Base-by-base conservation (phyloP, 2,113 vertebrate species). In the Cettia cetti region DNA sequence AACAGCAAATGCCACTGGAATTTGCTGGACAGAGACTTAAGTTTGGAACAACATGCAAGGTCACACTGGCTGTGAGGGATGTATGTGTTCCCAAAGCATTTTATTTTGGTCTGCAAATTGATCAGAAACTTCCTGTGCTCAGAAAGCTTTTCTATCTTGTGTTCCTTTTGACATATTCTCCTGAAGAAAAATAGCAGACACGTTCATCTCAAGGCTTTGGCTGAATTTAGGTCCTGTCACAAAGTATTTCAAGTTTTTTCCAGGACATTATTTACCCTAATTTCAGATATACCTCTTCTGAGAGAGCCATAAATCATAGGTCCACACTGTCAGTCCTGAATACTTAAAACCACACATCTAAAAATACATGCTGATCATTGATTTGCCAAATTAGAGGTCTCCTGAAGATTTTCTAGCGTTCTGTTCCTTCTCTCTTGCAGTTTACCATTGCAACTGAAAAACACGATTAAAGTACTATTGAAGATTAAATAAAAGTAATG, bases 401-500 rank as follows among this genome's bases (percentile, higher is more conserved):
- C 11, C 22, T 42, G 45, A 63, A 85, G 39, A 82, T 65, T 50
- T 28, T 49, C 7, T 31, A 10, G 19, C 17, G 9, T 33, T 53
- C 10, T 65, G 4, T 64, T 79, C 18, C 26, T 82, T 92, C 84
- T 77, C 49, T 85, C 64, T 53, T 64, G 35, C 2, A 14, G 13
- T 63, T 30, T 68, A 5, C 37, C 5, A 50, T 88, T 92, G 76
- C 50, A 78, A 30, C 6, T 26, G 66, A 69, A 92, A 92, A 89
- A 21, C 9, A 85, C 28, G 87, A 71, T 71, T 66, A 56, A 79
- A 53, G 15, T 66, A 28, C 23, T 52, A 37, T 13, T 49, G 69
- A 59, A 94, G 56, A 91, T 91, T 89, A 95, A 96, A 80, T 95
- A 79, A 87, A 91, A 92, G 44, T 79, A 69, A 61, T 44, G 82